A percentile compares a stretch with the other conserved stretches of the same genome.
Evolutionary conservation across 2,797 vertebrate genomes (phyloP).

Genomic region (Clarias platycephalus): DNA sequence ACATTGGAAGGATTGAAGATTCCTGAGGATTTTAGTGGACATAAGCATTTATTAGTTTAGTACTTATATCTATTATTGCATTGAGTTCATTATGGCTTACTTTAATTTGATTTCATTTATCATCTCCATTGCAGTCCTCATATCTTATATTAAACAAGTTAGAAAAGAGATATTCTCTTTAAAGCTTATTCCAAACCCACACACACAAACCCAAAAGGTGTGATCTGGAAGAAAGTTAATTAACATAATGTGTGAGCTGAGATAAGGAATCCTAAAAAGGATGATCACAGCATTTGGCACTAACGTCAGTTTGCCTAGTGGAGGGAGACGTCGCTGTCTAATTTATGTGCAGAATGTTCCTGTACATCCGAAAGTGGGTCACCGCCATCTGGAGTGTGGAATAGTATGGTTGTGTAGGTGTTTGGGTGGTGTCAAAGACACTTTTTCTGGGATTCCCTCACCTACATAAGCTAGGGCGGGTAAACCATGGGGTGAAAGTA

Average conservation of each 20-base stretch:
- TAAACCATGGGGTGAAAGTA: not conserved
- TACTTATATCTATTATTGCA: not conserved
- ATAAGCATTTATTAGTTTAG: not conserved
- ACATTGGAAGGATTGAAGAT: slow-evolving; percentile 40
- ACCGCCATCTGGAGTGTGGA: slow-evolving; percentile 27
- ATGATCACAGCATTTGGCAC: slow-evolving; percentile 21
- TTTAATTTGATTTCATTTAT: slow-evolving; percentile 36
- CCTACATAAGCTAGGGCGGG: not conserved
- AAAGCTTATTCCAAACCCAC: not conserved
- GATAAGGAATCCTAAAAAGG: not conserved
- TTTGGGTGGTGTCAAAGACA: not conserved
- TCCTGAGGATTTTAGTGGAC: slow-evolving; percentile 31
- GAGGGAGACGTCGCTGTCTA: slow-evolving; percentile 4
- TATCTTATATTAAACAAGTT: not conserved
- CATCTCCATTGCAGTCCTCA: slow-evolving; percentile 19
- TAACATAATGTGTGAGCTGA: not conserved
- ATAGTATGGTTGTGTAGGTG: slow-evolving; percentile 13
- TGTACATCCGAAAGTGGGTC: slow-evolving; percentile 42
- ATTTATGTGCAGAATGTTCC: slow-evolving; percentile 14
- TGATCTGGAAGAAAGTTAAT: not conserved
- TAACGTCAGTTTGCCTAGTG: slow-evolving; percentile 14
- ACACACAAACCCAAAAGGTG: not conserved
- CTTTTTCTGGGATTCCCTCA: slow-evolving; percentile 9
- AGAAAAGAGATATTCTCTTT: not conserved
- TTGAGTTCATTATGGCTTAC: not conserved